Evolutionary conservation across 2,888 invertebrate genomes (phyloP).

Genomic region (Epinotia nisella): DNA sequence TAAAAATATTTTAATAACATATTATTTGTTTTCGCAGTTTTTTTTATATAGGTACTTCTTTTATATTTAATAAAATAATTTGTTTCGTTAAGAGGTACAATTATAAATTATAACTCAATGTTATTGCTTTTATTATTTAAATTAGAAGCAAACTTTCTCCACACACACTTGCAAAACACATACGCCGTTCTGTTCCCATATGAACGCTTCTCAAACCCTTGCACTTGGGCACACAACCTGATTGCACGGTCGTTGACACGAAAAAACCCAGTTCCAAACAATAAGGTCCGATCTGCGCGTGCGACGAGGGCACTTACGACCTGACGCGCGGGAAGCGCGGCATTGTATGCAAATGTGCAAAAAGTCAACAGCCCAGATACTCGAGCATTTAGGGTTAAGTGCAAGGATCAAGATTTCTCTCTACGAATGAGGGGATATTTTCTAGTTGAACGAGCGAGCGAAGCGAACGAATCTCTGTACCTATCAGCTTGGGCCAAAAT

Average conservation of each 20-base stretch:
- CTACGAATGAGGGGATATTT: background rate
- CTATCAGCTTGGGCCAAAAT: too few species aligned
- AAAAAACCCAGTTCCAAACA: background rate
- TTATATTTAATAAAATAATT: too few species aligned
- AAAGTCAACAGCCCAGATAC: slow-evolving; percentile 47
- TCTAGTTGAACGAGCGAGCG: too few species aligned
- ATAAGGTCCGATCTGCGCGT: slow-evolving; percentile 16
- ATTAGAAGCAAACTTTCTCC: slow-evolving; percentile 17
- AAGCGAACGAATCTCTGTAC: too few species aligned
- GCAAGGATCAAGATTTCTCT: background rate
- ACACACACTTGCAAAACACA: background rate
- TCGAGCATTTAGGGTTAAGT: slow-evolving; percentile 33
- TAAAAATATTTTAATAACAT: too few species aligned
- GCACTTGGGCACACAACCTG: slow-evolving; percentile 44
- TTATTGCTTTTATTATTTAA: background rate
- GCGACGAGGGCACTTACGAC: slow-evolving; percentile 17
- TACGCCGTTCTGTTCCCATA: slow-evolving; percentile 4
- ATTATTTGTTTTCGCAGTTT: too few species aligned
- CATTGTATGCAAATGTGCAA: slow-evolving; percentile 61
- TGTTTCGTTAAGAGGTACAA: too few species aligned
- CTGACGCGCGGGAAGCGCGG: slow-evolving; percentile 9
- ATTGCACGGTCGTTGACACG: slow-evolving; percentile 41
- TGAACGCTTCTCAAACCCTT: slow-evolving; percentile 31
- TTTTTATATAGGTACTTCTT: too few species aligned
- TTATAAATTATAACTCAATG: background rate